Base-by-base conservation (phyloP, 2,797 vertebrate species). In the Tolypeutes matacus region DNA sequence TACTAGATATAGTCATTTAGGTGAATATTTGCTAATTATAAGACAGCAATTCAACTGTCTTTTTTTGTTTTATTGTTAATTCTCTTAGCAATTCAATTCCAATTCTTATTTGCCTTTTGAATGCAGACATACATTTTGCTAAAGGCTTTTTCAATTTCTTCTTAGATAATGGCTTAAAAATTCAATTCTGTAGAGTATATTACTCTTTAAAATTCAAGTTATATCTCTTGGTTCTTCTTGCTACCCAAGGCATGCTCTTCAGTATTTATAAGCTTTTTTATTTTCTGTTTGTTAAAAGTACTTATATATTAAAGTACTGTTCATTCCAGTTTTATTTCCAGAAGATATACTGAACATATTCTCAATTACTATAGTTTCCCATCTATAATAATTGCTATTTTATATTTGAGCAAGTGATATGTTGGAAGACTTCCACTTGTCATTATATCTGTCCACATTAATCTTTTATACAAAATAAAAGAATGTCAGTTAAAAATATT, bases 161-260 rank as follows among this genome's bases (percentile, higher is more conserved):
- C 25, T 92, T 82, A 89, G 20, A 95, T 94, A 93, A 92, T 93
- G 75, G 75, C 13, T 64, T 56, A 73, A 21, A 95, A 91, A 92
- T 92, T 92, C 21, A 91, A 77, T 97, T 95, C 12, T 91, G 1
- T 65, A 10, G 39, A 84, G 4, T 75, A 58, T 39, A 31, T 5
- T 95, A 69, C 4, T 27, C 76, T 53, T 69, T 95, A 92, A 93
- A 46, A 72, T 85, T 93, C 91, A 87, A 58, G 62, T 96, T 51
- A n/a, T 31, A 92, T 34, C 70, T 34, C 1, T 92, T 90, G 5
- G 14, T 86, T 70, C 27, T 69, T 3, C 0, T 49, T 94, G 34
- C 89, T 69, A 95, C 34, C 18, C 36, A 86, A 46, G 7, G 70
- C 2, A 2, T 86, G 9, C 3, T 17, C 9, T 89, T 25, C 0